Evolutionary conservation across 2,888 invertebrate species (phyloP).

Genomic region (Pemphredon lugubris): DNA sequence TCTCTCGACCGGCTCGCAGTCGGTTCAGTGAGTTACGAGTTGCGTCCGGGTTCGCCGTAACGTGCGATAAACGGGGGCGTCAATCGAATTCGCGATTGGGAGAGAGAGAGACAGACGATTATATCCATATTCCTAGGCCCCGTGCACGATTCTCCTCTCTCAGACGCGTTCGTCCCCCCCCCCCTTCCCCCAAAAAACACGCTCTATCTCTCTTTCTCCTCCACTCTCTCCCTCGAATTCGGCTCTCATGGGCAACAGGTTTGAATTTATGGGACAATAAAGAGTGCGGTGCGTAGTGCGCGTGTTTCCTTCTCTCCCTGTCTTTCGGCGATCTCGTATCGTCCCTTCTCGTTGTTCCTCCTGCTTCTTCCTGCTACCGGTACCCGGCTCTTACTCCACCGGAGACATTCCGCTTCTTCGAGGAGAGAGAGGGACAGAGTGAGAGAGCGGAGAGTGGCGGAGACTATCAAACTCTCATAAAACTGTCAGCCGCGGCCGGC

Average conservation of each 20-base stretch:
- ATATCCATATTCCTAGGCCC: constrained; percentile 59
- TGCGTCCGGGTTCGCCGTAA: constrained; percentile 72
- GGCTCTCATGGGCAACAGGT: constrained; percentile 79
- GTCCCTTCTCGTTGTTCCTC: constrained; percentile 28
- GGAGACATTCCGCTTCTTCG: constrained; percentile 40
- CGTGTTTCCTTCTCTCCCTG: constrained; percentile 69
- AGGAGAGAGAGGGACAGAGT: constrained; percentile 56
- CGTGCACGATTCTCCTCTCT: constrained; percentile 46
- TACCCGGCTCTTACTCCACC: constrained; percentile 35
- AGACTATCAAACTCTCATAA: constrained; percentile 81
- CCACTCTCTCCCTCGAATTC: constrained; percentile 61
- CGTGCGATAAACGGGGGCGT: constrained; percentile 72
- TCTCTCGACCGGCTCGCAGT: constrained; percentile 61
- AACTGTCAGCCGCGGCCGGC: constrained; percentile 80
- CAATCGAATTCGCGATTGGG: constrained; percentile 70
- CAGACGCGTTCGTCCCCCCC: not conserved
- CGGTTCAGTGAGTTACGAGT: constrained; percentile 74
- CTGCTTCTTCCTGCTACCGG: constrained; percentile 6
- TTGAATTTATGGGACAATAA: constrained; percentile 81
- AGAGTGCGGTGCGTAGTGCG: constrained; percentile 79
- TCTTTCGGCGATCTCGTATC: constrained; percentile 27
- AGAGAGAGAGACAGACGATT: no score
- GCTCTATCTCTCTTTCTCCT: constrained; percentile 34
- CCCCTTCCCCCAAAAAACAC: constrained; percentile 7
- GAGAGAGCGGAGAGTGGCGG: constrained; percentile 66